phyloP scores from a whole-genome alignment of 1,140 invertebrate genomes.

The Diachasma alloeum region DNA sequence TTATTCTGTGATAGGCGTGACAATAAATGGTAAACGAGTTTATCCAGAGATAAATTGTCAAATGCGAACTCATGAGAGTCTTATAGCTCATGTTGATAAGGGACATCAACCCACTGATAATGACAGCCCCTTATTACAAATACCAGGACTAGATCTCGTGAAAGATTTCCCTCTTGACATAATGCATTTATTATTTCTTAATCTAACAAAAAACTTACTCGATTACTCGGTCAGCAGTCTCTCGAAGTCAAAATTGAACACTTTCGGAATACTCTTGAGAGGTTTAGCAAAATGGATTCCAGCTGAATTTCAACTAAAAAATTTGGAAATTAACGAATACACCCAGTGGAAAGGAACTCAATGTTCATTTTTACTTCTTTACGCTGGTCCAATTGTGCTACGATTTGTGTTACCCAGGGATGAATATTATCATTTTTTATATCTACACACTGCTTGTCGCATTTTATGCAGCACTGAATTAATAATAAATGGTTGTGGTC shows the following conservation, averaged over 20 bases:
- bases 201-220: not conserved
- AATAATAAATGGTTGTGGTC: not conserved
- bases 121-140: not conserved
- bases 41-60: not conserved
- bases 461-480: not conserved
- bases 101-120: not conserved
- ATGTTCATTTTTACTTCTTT: slow-evolving; percentile 23
- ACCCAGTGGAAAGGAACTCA: too few species aligned
- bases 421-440: slow-evolving; percentile 14
- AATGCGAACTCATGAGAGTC: not conserved
- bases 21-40: not conserved
- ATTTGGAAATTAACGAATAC: not conserved
- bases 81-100: not conserved
- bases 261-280: not conserved
- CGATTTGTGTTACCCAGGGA: not conserved
- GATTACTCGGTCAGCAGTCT: not conserved
- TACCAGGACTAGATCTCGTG: not conserved
- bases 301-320: slow-evolving; percentile 20
- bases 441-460: not conserved
- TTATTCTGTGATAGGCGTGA: not conserved
- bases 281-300: not conserved
- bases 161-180: slow-evolving; percentile 26
- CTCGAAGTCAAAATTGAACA: not conserved
- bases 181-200: slow-evolving; percentile 36
- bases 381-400: slow-evolving; percentile 7